Percentiles rank a stretch among this genome's conserved stretches.
These are phyloP conservation scores for Drosophila maculinotata DNA, from an alignment of 2,888 invertebrate genomes.

Conservation along the genomic window DNA sequence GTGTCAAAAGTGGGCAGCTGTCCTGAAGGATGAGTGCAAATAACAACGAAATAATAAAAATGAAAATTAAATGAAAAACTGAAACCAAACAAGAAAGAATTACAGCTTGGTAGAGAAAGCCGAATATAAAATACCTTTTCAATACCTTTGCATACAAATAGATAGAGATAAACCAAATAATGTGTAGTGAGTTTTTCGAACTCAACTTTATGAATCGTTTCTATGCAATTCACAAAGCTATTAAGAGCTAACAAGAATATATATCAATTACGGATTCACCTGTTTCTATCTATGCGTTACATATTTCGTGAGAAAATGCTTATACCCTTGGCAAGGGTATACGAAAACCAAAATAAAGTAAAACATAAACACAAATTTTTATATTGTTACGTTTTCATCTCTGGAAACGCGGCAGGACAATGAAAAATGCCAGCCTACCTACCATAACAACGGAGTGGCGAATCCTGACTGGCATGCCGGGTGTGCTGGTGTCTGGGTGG, in stretches of 20 bases:
- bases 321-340: neutral
- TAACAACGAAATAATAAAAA: slow-evolving; percentile 62
- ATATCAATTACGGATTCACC: too few species aligned
- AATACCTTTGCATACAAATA: too few species aligned
- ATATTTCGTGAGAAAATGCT: neutral
- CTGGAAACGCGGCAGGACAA: slow-evolving; percentile 32
- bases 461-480: neutral
- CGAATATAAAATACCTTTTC: slow-evolving; percentile 16
- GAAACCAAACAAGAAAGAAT: slow-evolving; percentile 8
- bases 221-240: too few species aligned
- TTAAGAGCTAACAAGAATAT: too few species aligned
- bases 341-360: slow-evolving; percentile 39
- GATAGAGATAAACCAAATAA: too few species aligned
- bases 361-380: slow-evolving; percentile 73
- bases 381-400: slow-evolving; percentile 71
- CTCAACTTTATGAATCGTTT: too few species aligned
- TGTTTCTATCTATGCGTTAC: neutral
- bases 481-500: slow-evolving; percentile 3
- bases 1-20: slow-evolving; percentile 61
- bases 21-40: slow-evolving; percentile 29
- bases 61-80: slow-evolving; percentile 44
- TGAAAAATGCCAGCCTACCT: slow-evolving; percentile 38
- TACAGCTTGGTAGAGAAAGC: neutral
- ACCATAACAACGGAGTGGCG: slow-evolving; percentile 11
- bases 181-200: too few species aligned